Conservation (phyloP, 2,113 vertebrate genomes). For the Halichoerus grypus region DNA sequence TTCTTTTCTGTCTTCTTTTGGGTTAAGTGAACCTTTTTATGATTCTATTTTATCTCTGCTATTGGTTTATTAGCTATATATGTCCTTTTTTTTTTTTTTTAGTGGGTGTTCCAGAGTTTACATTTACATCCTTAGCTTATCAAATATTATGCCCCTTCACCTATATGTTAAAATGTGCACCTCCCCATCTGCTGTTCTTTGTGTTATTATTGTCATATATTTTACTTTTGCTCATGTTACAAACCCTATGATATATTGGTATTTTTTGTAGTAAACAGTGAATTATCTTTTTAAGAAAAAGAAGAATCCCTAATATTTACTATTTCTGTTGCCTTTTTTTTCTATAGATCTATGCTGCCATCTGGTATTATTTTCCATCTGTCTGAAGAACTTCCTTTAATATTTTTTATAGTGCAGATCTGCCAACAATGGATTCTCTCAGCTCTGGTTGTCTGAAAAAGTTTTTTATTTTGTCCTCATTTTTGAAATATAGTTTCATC, state of each 20-base stretch:
- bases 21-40: background rate
- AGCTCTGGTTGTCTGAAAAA: background rate
- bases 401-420: background rate
- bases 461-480: background rate
- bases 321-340: background rate
- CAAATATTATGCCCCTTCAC: background rate
- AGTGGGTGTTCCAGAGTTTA: background rate
- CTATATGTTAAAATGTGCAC: background rate
- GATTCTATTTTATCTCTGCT: background rate
- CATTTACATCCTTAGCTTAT: background rate
- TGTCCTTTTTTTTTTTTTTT: background rate
- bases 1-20: background rate
- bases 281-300: slow-evolving; percentile 22
- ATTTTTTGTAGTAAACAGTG: background rate
- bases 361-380: slow-evolving; percentile 62
- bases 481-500: slow-evolving; percentile 53
- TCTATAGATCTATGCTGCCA: slow-evolving; percentile 26
- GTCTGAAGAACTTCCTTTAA: slow-evolving; percentile 66
- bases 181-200: background rate
- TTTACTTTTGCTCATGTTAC: background rate
- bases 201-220: background rate
- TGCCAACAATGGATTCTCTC: background rate
- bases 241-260: background rate
- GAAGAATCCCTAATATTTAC: background rate
- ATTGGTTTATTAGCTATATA: background rate